Evolutionary conservation across 1,140 invertebrate species (phyloP).

Genomic region (Chelonus insularis): DNA sequence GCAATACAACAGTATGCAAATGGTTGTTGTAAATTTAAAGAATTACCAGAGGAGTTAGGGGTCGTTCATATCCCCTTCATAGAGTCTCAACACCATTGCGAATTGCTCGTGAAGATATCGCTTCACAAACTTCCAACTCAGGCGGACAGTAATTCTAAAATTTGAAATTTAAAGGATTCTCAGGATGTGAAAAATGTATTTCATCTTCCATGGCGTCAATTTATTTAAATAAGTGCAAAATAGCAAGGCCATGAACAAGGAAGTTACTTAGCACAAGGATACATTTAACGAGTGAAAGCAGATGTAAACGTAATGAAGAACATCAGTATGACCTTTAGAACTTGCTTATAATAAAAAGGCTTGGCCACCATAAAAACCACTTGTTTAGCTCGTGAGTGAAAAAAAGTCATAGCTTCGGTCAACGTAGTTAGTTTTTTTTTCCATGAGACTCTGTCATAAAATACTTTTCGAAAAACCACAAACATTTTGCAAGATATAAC

Average conservation of each 20-base stretch:
- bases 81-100: no score
- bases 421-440: not conserved
- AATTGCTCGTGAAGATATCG: no score
- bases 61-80: not conserved
- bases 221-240: no score
- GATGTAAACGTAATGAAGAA: no score
- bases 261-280: no score
- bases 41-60: not conserved
- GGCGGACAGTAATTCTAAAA: no score
- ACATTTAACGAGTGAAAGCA: no score
- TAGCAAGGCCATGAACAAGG: no score
- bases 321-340: constrained; percentile 21
- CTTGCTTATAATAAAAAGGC: constrained; percentile 38
- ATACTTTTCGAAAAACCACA: constrained; percentile 42
- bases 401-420: constrained; percentile 20
- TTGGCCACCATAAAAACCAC: constrained; percentile 49
- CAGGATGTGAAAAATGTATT: no score
- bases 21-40: constrained; percentile 48
- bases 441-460: constrained; percentile 20
- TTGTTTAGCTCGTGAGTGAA: constrained; percentile 39
- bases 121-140: no score
- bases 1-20: constrained; percentile 36
- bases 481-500: constrained; percentile 30
- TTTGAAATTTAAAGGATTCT: no score
- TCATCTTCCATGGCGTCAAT: no score